These are phyloP conservation scores for Sympetrum striolatum DNA, from an alignment of 2,888 invertebrate species.

Conservation along the genomic window DNA sequence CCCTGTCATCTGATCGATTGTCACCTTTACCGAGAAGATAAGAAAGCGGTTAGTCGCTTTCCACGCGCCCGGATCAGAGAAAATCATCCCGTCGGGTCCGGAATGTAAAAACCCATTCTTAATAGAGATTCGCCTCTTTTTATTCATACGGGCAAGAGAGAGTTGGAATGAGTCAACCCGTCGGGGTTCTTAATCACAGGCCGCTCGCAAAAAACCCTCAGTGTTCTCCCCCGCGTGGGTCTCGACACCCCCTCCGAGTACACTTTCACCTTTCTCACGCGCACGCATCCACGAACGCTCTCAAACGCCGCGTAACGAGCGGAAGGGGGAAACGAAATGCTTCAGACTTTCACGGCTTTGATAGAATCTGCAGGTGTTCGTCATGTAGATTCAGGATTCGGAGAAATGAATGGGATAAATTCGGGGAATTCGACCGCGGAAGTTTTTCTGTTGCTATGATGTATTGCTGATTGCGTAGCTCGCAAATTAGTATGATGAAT, in stretches of 20 bases:
- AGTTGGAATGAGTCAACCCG: not conserved
- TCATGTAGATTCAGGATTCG: not conserved
- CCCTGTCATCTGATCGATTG: too few relatives aligned
- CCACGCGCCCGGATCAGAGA: not conserved
- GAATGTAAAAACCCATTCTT: not conserved
- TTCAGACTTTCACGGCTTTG: not conserved
- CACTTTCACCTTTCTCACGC: not conserved
- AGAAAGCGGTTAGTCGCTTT: not conserved
- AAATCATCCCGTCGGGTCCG: not conserved
- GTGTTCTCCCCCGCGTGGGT: not conserved
- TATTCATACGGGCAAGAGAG: not conserved
- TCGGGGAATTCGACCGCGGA: not conserved
- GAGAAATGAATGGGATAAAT: not conserved
- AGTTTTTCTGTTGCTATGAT: not conserved
- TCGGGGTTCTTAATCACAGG: not conserved
- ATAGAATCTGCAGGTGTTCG: slow-evolving; percentile 20
- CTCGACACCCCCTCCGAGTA: not conserved
- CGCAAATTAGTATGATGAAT: too few relatives aligned
- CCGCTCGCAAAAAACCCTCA: not conserved
- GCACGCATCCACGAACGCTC: not conserved
- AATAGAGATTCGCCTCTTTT: not conserved
- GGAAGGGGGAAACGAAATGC: not conserved
- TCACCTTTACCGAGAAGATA: not conserved
- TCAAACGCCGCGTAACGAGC: not conserved
- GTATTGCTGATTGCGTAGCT: too few relatives aligned